A percentile compares a stretch with the other conserved stretches of the same genome.
Evolutionary conservation across 2,797 vertebrate species (phyloP).

Genomic region (Danio tinwini): DNA sequence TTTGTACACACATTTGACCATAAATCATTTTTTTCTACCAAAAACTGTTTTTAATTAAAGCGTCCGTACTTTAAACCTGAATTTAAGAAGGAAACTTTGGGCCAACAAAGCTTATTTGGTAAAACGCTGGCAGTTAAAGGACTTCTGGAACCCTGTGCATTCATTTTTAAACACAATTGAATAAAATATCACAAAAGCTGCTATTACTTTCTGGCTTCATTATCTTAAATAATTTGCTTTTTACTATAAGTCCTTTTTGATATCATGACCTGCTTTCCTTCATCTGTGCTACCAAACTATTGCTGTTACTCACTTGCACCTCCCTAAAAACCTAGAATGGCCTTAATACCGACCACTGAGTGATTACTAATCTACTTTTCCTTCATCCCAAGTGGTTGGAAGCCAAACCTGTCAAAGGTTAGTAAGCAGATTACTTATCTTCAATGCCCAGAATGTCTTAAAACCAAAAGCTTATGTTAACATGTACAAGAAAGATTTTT

Average conservation of each 20-base stretch:
- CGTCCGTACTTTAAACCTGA: not conserved
- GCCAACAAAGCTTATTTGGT: not conserved
- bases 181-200: constrained; percentile 38
- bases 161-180: constrained; percentile 23
- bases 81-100: not conserved
- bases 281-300: not conserved
- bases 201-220: not conserved
- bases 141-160: not conserved
- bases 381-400: constrained; percentile 22
- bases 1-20: constrained; percentile 30
- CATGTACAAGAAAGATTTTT: not conserved
- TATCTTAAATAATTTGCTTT: not conserved
- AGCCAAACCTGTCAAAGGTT: constrained; percentile 22
- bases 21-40: constrained; percentile 17
- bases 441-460: constrained; percentile 17
- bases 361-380: constrained; percentile 40
- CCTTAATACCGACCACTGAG: constrained; percentile 26
- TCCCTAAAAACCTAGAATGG: constrained; percentile 2
- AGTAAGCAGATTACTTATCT: constrained; percentile 27
- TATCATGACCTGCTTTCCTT: not conserved
- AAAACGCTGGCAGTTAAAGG: not conserved
- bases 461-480: not conserved
- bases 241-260: not conserved
- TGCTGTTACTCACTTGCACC: not conserved
- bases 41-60: not conserved